phyloP scores from a whole-genome alignment of 2,797 vertebrate species.

The Xenops minutus region DNA sequence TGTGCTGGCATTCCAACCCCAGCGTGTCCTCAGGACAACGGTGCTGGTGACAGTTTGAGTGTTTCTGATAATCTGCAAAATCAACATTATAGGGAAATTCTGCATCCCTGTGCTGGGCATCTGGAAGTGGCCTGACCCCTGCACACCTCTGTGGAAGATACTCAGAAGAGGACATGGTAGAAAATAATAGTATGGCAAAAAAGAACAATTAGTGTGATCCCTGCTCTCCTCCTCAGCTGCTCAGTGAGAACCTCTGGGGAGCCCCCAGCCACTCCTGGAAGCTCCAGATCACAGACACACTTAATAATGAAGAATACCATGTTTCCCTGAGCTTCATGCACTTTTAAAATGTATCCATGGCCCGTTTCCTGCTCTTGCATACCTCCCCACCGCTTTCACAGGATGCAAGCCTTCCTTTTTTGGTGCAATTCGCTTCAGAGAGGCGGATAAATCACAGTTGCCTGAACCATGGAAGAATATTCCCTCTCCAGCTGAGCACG shows the following conservation, averaged over 20 bases:
- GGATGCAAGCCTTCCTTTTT: neutral
- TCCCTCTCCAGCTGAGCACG: neutral
- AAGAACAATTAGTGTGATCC: rapidly evolving
- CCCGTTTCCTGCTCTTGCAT: neutral
- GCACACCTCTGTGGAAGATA: neutral
- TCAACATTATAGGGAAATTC: neutral
- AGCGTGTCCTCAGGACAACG: neutral
- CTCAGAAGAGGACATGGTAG: neutral
- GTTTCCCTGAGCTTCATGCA: neutral
- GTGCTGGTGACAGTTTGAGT: neutral
- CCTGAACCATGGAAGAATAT: neutral
- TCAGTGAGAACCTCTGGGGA: neutral
- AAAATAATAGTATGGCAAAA: neutral
- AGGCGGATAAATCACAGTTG: neutral
- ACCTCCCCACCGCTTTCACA: neutral
- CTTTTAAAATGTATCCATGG: neutral
- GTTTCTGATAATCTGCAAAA: neutral
- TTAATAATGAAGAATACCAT: neutral
- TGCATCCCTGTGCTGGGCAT: neutral
- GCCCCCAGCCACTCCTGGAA: neutral
- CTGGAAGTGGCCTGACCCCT: neutral
- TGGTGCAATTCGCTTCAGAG: neutral
- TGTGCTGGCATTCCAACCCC: neutral
- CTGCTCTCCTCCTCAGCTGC: neutral
- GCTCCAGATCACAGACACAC: neutral